Evolutionary conservation across 2,888 invertebrate species (phyloP).

Genomic region (Ichneumon xanthorius): DNA sequence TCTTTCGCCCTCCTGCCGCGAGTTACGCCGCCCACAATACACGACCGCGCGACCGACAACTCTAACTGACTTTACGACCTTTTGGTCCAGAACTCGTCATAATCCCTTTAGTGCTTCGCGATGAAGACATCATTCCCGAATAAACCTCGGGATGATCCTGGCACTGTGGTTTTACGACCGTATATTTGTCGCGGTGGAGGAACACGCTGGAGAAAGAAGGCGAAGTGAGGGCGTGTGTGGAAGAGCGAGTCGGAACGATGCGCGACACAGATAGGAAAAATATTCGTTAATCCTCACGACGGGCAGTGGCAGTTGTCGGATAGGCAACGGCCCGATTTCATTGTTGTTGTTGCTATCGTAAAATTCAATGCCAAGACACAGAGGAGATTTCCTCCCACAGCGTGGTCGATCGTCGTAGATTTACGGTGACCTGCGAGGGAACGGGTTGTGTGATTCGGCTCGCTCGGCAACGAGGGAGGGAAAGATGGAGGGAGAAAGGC

Average conservation of each 20-base stretch:
- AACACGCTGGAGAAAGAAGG: not conserved
- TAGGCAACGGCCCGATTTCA: not conserved
- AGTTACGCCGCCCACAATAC: slow-evolving; percentile 45
- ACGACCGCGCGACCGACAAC: slow-evolving; percentile 9
- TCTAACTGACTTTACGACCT: slow-evolving; percentile 57
- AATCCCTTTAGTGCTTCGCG: slow-evolving; percentile 65
- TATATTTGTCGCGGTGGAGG: slow-evolving; percentile 16
- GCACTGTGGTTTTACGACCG: slow-evolving; percentile 47
- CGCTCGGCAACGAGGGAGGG: slow-evolving; percentile 28
- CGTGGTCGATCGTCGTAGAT: slow-evolving; percentile 58
- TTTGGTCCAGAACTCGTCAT: slow-evolving; percentile 67
- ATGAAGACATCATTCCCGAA: slow-evolving; percentile 67
- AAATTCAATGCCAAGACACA: slow-evolving; percentile 35
- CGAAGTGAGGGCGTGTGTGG: not conserved
- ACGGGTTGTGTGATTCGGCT: slow-evolving; percentile 62
- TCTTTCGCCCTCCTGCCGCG: slow-evolving; percentile 32
- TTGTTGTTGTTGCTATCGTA: slow-evolving; percentile 38
- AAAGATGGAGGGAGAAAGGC: slow-evolving; percentile 10
- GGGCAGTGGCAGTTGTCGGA: slow-evolving; percentile 1
- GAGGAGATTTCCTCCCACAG: slow-evolving; percentile 39
- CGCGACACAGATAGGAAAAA: slow-evolving; percentile 7
- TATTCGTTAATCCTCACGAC: slow-evolving; percentile 48
- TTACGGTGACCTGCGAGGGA: slow-evolving; percentile 59
- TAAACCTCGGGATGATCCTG: slow-evolving; percentile 51
- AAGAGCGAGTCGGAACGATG: not conserved